These are phyloP conservation scores for Paralvinella palmiformis DNA, from an alignment of 1,140 invertebrate species.

Conservation along the genomic window DNA sequence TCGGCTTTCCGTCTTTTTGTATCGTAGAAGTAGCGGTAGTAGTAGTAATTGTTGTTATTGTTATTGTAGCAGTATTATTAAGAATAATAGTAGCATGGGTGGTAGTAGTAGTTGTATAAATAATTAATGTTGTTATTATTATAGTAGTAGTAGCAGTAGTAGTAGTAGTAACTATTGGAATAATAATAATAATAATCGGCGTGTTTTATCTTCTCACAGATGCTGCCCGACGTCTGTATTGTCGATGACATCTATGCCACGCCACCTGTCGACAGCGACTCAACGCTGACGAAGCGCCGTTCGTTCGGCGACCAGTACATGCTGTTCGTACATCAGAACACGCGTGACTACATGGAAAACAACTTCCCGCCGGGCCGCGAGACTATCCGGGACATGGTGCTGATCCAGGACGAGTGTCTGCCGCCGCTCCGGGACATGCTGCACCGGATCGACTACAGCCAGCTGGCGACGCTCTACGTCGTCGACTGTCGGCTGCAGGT, in stretches of 20 bases:
- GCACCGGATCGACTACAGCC: conserved; percentile 8
- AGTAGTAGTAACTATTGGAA: too few species aligned
- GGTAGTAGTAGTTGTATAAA: too few species aligned
- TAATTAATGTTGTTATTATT: too few species aligned
- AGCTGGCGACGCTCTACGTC: conserved; percentile 15
- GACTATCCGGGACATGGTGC: conserved; percentile 16
- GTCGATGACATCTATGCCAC: conserved; percentile 18
- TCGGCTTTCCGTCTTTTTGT: too few species aligned
- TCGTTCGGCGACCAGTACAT: conserved; percentile 22
- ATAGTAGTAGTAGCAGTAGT: too few species aligned
- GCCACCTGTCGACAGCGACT: conserved; percentile 12
- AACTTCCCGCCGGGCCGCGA: conserved; percentile 19
- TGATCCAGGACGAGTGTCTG: conserved; percentile 20
- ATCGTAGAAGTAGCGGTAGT: too few species aligned
- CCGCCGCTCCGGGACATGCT: conserved; percentile 15
- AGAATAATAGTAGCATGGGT: too few species aligned
- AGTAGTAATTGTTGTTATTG: too few species aligned
- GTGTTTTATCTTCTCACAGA: conserved; percentile 10
- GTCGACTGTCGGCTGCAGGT: conserved; percentile 18
- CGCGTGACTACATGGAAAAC: conserved; percentile 20
- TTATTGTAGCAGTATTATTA: too few species aligned
- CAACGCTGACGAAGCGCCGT: conserved; percentile 19
- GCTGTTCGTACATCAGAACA: conserved; percentile 21
- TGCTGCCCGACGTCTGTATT: conserved; percentile 16
- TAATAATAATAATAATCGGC: too few species aligned